Base-by-base conservation (phyloP, 2,113 vertebrate species). In the Silurus meridionalis region DNA sequence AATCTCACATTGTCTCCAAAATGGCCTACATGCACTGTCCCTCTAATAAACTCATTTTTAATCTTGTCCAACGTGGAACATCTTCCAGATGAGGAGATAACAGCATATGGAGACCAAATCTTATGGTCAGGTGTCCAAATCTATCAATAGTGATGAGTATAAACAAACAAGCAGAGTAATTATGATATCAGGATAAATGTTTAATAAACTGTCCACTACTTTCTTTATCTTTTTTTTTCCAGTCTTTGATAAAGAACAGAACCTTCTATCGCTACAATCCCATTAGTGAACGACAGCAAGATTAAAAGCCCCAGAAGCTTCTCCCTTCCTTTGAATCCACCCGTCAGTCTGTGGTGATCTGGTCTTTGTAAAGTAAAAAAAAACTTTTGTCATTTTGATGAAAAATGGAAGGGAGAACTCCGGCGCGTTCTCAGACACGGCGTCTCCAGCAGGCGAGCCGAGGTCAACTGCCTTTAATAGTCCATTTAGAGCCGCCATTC, bases 381-480 rank as follows among this genome's bases (percentile, higher is more conserved):
- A 60, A 55, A 64, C 67, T 53, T 57, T 57, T 87, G 61, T 83
- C 80, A 72, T 85, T 60, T 82, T 82, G 87, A 82, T 74, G 50
- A 75, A 88, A 90, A 85, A 66, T 77, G 57, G 50, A 78, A 72
- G 64, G 64, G 55, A 58, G 17, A 23, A 66, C 5, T 25, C 53
- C 4, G 46, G 63, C 10, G 67, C 37, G 60, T 80, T 77, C 85
- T 80, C 77, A 89, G 87, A 86, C 85, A 87, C 37, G 17, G 46
- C 48, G 84, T 85, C 81, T 89, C 81, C 88, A 83, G 83, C 79
- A 58, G 67, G 83, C 71, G n/a, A 55, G 50, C 63, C 50, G 83
- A 83, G 78, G 72, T 89, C 74, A 85, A 83, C 74, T 83, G 81
- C 60, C 74, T 57, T 86, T 81, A 87, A 86, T 75, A 77, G 84